phyloP scores from a whole-genome alignment of 1,140 invertebrate species.

The Melitaea cinxia region DNA sequence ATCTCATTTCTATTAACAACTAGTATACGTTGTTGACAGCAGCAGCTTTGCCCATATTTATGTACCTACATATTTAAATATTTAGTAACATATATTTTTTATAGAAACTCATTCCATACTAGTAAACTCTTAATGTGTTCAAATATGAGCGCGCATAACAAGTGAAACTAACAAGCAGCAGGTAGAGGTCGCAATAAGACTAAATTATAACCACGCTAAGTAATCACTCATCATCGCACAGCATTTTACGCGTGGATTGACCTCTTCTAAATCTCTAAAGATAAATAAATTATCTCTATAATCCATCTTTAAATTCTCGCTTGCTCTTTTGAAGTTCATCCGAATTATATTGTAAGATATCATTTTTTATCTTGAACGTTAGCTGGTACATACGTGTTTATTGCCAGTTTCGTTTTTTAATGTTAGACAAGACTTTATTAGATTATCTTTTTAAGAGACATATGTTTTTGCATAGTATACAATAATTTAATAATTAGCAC shows the following conservation, averaged over 20 bases:
- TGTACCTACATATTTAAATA: too few relatives aligned
- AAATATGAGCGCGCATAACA: conserved; percentile 69
- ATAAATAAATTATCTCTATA: conserved; percentile 22
- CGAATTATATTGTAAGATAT: neutral
- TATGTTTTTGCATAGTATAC: too few relatives aligned
- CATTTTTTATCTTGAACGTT: neutral
- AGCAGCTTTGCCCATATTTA: too few relatives aligned
- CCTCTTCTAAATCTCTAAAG: conserved; percentile 33
- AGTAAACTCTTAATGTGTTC: conserved; percentile 46
- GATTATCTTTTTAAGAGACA: too few relatives aligned
- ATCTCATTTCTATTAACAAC: too few relatives aligned
- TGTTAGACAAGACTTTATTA: too few relatives aligned
- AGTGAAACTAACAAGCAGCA: conserved; percentile 74
- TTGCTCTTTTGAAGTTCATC: neutral
- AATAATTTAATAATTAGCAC: too few relatives aligned
- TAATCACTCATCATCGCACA: conserved; percentile 68
- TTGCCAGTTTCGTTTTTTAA: neutral
- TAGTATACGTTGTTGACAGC: too few relatives aligned
- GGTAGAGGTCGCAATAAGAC: conserved; percentile 60
- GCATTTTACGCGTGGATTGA: conserved; percentile 49
- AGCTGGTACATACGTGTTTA: neutral
- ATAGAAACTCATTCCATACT: conserved; percentile 43
- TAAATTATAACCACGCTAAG: conserved; percentile 69
- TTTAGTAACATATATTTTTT: too few relatives aligned
- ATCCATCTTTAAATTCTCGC: conserved; percentile 8